Conservation (phyloP, 2,888 invertebrate genomes). For the Amphipyra tragopoginis region DNA sequence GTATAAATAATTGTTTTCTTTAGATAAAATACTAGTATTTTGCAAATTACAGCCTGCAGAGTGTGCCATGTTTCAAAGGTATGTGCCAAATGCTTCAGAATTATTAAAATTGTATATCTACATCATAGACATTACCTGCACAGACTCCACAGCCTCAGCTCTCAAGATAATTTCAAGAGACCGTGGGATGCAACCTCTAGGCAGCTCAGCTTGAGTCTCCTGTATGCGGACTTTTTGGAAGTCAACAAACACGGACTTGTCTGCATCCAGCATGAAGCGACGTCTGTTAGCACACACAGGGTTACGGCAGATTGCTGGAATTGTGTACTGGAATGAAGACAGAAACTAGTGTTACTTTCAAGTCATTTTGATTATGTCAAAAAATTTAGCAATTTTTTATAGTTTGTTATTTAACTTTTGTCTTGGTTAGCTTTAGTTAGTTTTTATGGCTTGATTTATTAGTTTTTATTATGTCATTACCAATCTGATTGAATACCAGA, state of each 20-base stretch:
- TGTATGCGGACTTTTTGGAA: constrained; percentile 99
- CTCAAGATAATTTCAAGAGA: constrained; percentile 98
- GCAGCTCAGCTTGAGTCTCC: constrained; percentile 99
- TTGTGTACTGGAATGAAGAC: constrained; percentile 91
- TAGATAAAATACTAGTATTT: no score
- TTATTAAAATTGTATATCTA: no score
- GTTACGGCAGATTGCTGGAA: constrained; percentile 98
- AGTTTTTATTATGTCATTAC: no score
- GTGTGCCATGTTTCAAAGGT: no score
- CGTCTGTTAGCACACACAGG: constrained; percentile 98
- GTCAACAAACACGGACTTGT: constrained; percentile 98
- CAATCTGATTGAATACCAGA: no score
- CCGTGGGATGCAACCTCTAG: constrained; percentile 98
- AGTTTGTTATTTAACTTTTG: not conserved
- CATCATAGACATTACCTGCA: constrained; percentile 90
- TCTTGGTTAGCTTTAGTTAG: no score
- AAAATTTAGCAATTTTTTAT: not conserved
- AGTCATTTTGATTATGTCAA: no score
- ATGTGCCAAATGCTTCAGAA: no score
- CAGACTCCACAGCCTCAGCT: constrained; percentile 98
- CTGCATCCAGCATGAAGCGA: constrained; percentile 97
- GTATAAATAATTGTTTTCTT: no score
- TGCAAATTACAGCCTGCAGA: no score
- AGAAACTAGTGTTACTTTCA: not conserved
- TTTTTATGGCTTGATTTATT: no score